Evolutionary conservation across 2,797 vertebrate genomes (phyloP).

Genomic region (Smutsia gigantea): DNA sequence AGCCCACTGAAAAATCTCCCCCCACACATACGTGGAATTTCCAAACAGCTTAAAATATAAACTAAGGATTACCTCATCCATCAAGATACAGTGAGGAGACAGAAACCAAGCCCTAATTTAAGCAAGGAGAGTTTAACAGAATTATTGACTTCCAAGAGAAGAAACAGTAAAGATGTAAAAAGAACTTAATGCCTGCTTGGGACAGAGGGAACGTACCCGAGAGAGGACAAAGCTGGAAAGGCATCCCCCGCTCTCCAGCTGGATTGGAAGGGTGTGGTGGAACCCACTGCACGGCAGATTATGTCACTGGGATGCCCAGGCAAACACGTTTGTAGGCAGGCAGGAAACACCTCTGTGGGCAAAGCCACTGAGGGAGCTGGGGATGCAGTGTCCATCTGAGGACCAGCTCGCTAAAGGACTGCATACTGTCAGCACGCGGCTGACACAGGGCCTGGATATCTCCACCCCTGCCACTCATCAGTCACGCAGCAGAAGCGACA

Average conservation of each 20-base stretch:
- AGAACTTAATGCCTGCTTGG: neutral
- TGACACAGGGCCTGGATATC: neutral
- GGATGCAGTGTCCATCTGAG: neutral
- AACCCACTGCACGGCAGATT: neutral
- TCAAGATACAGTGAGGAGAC: neutral
- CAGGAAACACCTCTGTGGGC: neutral
- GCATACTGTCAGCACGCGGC: too few species aligned
- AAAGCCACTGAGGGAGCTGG: neutral
- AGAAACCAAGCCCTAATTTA: neutral
- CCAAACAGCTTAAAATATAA: neutral
- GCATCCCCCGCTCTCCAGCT: neutral
- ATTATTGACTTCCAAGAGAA: neutral
- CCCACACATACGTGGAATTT: neutral
- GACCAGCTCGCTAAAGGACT: neutral
- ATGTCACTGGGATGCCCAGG: neutral
- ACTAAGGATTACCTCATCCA: too few species aligned
- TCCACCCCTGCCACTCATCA: fast-evolving
- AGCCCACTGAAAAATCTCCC: neutral
- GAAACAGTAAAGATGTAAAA: neutral
- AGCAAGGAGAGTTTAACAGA: neutral
- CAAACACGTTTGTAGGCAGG: neutral
- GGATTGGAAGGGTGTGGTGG: neutral
- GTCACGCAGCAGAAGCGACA: neutral
- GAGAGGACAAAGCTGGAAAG: neutral
- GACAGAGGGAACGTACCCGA: too few species aligned